Conservation (phyloP, 2,888 invertebrate species). For the Cecidostiba fungosa region DNA sequence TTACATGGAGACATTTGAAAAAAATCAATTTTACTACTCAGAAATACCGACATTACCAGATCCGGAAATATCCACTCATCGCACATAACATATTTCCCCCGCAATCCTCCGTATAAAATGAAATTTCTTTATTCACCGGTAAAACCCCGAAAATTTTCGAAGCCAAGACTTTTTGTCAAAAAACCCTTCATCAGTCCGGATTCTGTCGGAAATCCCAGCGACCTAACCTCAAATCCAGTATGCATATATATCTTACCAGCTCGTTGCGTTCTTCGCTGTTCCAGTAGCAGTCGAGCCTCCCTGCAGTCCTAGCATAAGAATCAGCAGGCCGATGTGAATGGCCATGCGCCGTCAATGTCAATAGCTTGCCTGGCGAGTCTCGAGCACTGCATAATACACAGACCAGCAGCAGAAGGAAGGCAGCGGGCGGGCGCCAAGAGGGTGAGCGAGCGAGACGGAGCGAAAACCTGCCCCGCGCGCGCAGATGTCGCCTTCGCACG, state of each 20-base stretch:
- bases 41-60: not conserved
- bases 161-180: too few relatives aligned
- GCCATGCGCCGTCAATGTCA: slow-evolving; percentile 59
- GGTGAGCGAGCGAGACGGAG: slow-evolving; percentile 15
- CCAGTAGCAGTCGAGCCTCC: not conserved
- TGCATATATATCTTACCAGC: not conserved
- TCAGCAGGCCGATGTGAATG: slow-evolving; percentile 33
- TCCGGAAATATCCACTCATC: not conserved
- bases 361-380: slow-evolving; percentile 38
- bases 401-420: not conserved
- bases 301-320: not conserved
- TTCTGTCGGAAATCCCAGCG: not conserved
- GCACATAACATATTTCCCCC: not conserved
- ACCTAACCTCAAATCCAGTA: not conserved
- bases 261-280: not conserved
- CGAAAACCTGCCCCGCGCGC: slow-evolving; percentile 42
- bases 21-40: not conserved
- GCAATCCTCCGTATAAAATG: too few relatives aligned
- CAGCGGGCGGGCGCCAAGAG: not conserved
- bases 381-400: not conserved
- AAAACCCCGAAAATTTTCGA: too few relatives aligned
- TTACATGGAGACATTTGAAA: not conserved
- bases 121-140: too few relatives aligned
- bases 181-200: not conserved
- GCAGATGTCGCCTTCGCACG: slow-evolving; percentile 52